Evolutionary conservation across 1,140 invertebrate genomes (phyloP), one percentile per base, ranked within the genome.

Genomic region (Telenomus remus): DNA sequence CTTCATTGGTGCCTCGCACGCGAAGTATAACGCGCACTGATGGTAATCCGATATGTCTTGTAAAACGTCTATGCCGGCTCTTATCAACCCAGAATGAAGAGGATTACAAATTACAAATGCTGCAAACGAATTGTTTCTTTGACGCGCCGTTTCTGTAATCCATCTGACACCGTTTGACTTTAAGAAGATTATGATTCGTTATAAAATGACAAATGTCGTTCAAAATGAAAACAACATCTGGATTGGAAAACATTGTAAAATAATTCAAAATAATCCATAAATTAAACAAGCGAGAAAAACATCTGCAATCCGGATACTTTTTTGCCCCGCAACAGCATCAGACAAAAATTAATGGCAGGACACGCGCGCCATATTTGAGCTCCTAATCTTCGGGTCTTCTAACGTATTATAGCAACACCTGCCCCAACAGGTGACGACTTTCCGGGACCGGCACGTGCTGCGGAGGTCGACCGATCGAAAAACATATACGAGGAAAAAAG

Each of bases 11-110:
- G 66, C 42, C 51, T 66, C 59, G 54, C 72, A 64, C 63, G 74
- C 56, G 37, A 76, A 76, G 74, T 72, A 72, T 77, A 71, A 66
- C 57, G 55, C 55, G 68, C 56, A 13, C 37, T 39, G 74, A 77
- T 77, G 68, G 63, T 77, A 76, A 76, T 76, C 74, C 74, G 66
- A 77, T 77, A 76, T 53, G 74, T 66, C 63, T 68, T 66, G 63
- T 68, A 57, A 66, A 70, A 66, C 43, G 74, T 76, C 66, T 61
- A 65, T 66, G 66, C 56, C 51, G 44, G 37, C 71, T 76, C 61
- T 76, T 71, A 61, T 71, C 66, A 50, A 59, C 74, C 39, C 16
- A 47, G 66, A 71, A 71, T 71, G 56, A 55, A 71, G 61, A 56
- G 66, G 56, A 76, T 76, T 76, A 76, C 74, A 71, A 76, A 66